Evolutionary conservation across 2,797 vertebrate species (phyloP).

Genomic region (Poeciliopsis presidionis): DNA sequence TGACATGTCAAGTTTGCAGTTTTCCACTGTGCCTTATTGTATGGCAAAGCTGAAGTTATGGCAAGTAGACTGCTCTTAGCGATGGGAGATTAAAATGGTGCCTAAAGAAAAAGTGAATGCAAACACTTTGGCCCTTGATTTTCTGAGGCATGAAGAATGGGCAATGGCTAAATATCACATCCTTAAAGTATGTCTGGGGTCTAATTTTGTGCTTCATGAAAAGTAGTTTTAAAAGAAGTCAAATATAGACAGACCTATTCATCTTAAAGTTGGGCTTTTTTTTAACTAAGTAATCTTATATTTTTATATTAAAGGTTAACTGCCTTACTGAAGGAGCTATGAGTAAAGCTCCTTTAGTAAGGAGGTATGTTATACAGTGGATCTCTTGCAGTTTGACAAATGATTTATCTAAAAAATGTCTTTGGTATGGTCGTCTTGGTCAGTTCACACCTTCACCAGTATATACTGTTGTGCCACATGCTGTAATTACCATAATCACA

Average conservation of each 20-base stretch:
- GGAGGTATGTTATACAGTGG: not conserved
- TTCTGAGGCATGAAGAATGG: constrained; percentile 51
- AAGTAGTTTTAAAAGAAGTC: constrained; percentile 5
- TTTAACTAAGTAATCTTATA: not conserved
- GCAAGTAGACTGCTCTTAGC: constrained; percentile 40
- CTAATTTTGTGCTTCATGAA: constrained; percentile 48
- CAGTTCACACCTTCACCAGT: not conserved
- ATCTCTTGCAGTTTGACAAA: not conserved
- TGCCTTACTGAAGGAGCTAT: not conserved
- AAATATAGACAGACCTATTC: not conserved
- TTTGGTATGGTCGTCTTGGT: not conserved
- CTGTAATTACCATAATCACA: not conserved
- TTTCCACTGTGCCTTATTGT: constrained; percentile 10
- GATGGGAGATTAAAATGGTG: constrained; percentile 56
- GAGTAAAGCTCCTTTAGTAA: not conserved
- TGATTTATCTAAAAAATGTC: not conserved
- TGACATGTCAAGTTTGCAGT: constrained; percentile 21
- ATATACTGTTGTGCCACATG: not conserved
- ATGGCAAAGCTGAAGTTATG: constrained; percentile 27
- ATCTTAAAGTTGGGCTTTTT: not conserved
- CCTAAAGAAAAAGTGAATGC: constrained; percentile 24
- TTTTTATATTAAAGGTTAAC: not conserved
- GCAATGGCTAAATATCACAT: constrained; percentile 47
- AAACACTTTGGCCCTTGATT: constrained; percentile 26
- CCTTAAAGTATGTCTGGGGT: constrained; percentile 46